phyloP scores from a whole-genome alignment of 2,113 vertebrate genomes.

The Lates calcarifer region DNA sequence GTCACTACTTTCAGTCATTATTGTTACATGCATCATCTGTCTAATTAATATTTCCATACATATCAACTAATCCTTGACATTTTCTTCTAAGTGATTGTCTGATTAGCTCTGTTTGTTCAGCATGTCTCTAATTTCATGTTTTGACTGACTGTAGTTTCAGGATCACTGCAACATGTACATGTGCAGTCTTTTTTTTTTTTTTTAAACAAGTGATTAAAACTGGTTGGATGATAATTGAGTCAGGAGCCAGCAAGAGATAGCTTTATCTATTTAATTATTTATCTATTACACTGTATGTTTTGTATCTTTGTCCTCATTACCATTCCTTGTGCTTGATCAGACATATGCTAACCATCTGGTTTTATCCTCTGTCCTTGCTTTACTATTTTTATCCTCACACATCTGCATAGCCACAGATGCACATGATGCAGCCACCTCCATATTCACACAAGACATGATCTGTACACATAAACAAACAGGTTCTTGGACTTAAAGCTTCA shows the following conservation, averaged over 20 bases:
- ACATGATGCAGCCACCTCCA: background rate
- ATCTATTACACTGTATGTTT: background rate
- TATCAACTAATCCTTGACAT: constrained; percentile 31
- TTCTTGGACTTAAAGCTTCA: background rate
- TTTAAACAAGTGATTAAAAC: background rate
- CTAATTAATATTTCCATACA: constrained; percentile 14
- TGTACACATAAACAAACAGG: background rate
- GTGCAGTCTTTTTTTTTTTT: no score
- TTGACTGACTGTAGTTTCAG: background rate
- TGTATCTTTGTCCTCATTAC: background rate
- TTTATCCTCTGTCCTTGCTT: background rate
- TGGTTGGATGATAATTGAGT: background rate
- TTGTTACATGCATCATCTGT: constrained; percentile 18
- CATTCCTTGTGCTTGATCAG: background rate
- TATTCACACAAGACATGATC: background rate
- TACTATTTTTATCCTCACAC: constrained; percentile 1
- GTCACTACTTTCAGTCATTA: constrained; percentile 3
- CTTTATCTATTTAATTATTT: background rate
- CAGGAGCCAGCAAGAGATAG: background rate
- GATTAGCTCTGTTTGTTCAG: constrained; percentile 13
- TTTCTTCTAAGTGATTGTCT: constrained; percentile 17
- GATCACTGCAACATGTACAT: background rate
- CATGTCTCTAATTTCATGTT: background rate
- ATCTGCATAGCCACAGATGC: background rate
- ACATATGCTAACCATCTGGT: background rate